A percentile compares a stretch with the other conserved stretches of the same genome.
Conservation (phyloP, 2,113 vertebrate species). For the Forbesichthys papilliferus region DNA sequence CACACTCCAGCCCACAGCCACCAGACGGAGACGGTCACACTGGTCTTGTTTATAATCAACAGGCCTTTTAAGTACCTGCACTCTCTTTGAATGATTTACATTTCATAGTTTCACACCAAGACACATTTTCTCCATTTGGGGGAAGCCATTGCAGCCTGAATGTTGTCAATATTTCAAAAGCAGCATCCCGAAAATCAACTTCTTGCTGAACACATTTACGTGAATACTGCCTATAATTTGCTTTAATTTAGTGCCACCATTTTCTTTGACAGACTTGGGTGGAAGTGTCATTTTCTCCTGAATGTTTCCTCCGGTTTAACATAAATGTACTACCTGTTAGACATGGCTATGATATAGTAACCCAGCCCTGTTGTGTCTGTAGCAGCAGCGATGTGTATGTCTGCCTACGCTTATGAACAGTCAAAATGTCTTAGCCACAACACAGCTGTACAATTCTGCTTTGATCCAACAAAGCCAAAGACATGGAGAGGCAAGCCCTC, state of each 20-base stretch:
- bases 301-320: too few species aligned
- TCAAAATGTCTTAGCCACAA: conserved; percentile 24
- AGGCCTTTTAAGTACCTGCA: conserved; percentile 49
- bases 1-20: conserved; percentile 45
- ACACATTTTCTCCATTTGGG: too few species aligned
- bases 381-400: neutral
- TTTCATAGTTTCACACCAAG: too few species aligned
- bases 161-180: too few species aligned
- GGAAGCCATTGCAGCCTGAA: too few species aligned
- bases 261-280: too few species aligned
- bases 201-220: too few species aligned
- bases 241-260: conserved; percentile 9
- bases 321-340: conserved; percentile 11
- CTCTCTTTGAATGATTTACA: too few species aligned
- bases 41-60: conserved; percentile 65
- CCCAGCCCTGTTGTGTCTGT: conserved; percentile 8
- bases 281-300: too few species aligned
- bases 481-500: conserved; percentile 44
- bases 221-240: conserved; percentile 30
- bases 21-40: conserved; percentile 43
- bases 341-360: conserved; percentile 22
- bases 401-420: conserved; percentile 38
- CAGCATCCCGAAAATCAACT: too few species aligned
- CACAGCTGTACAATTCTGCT: conserved; percentile 42
- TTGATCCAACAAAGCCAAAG: conserved; percentile 61